Conservation (phyloP, 2,888 invertebrate genomes). For the Drosophila picticornis region DNA sequence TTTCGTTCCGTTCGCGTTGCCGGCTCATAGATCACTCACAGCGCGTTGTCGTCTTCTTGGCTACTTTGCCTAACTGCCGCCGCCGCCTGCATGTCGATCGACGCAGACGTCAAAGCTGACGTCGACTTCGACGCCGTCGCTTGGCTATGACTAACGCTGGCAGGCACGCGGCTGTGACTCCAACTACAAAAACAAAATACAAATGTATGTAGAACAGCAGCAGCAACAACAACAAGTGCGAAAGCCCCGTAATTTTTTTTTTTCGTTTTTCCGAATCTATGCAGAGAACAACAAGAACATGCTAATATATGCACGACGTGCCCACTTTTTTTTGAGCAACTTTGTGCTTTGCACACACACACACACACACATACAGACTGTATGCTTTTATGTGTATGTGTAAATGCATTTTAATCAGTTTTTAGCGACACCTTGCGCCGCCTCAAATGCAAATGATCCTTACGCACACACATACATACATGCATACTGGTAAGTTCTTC, state of each 20-base stretch:
- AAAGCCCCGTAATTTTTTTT: conserved; percentile 32
- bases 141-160: conserved; percentile 71
- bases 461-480: conserved; percentile 36
- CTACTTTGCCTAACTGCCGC: conserved; percentile 55
- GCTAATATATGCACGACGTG: conserved; percentile 77
- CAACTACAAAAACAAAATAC: conserved; percentile 71
- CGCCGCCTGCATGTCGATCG: conserved; percentile 38
- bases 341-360: conserved; percentile 40
- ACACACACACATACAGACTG: conserved; percentile 1
- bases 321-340: conserved; percentile 75
- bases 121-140: conserved; percentile 33
- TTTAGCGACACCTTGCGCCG: conserved; percentile 72
- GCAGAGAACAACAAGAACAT: conserved; percentile 49
- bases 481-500: conserved; percentile 42
- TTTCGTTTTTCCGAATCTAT: conserved; percentile 65
- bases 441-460: conserved; percentile 78
- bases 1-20: conserved; percentile 65
- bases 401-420: conserved; percentile 76
- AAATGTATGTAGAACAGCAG: conserved; percentile 75
- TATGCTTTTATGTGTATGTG: conserved; percentile 28
- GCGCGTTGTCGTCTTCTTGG: conserved; percentile 72
- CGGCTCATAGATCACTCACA: conserved; percentile 74
- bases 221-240: conserved; percentile 66
- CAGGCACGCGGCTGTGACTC: conserved; percentile 73
- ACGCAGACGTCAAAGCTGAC: conserved; percentile 33